These are phyloP conservation scores for Cnemophilus loriae DNA, from an alignment of 2,113 vertebrate species.

Conservation along the genomic window DNA sequence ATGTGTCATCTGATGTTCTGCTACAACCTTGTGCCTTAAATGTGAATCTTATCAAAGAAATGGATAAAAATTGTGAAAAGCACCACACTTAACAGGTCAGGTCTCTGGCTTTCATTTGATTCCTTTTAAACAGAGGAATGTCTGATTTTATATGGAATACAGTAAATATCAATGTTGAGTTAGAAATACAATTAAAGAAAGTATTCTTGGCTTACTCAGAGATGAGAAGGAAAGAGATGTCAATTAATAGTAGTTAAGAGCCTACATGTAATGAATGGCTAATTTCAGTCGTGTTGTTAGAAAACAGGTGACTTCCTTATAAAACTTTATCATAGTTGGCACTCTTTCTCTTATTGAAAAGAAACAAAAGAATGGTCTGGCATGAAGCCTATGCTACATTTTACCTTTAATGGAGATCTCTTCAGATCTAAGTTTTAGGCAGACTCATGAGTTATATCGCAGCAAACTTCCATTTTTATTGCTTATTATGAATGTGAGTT, in stretches of 20 bases:
- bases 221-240: neutral
- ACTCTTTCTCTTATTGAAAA: conserved; percentile 16
- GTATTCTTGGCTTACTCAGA: neutral
- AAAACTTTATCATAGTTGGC: conserved; percentile 34
- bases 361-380: conserved; percentile 43
- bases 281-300: neutral
- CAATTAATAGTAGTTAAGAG: neutral
- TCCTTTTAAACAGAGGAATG: neutral
- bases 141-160: neutral
- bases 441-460: neutral
- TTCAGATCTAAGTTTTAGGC: conserved; percentile 1
- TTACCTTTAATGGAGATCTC: conserved; percentile 28
- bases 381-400: neutral
- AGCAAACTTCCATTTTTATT: conserved; percentile 5
- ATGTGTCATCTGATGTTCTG: neutral
- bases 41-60: neutral
- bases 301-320: conserved; percentile 24
- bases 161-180: neutral
- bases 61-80: neutral
- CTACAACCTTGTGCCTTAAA: neutral
- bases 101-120: neutral
- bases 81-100: neutral
- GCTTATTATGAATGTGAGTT: conserved; percentile 29
- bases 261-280: neutral
- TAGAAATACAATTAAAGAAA: neutral